phyloP scores from a whole-genome alignment of 64 coral and sea anemone species.

The Montipora foliosa region DNA sequence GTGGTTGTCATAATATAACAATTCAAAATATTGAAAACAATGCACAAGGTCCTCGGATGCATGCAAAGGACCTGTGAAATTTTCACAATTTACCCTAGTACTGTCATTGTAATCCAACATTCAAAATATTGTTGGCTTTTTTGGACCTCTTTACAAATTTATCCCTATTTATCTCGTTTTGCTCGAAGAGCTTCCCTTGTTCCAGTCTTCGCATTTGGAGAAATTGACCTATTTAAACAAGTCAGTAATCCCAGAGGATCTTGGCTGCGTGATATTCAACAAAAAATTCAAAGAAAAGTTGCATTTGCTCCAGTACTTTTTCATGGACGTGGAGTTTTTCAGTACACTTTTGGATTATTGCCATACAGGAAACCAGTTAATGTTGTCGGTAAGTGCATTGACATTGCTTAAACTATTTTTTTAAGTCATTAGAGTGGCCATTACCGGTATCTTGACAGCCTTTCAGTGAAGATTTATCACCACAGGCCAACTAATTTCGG shows the following conservation, averaged over 20 bases:
- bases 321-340: slow-evolving; percentile 94
- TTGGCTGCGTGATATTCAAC: slow-evolving; percentile 87
- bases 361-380: slow-evolving; percentile 92
- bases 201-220: slow-evolving; percentile 95
- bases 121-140: too few relatives aligned
- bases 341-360: slow-evolving; percentile 92
- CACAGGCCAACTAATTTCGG: too few relatives aligned
- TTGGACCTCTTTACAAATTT: too few relatives aligned
- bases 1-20: too few relatives aligned
- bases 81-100: too few relatives aligned
- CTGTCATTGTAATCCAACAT: too few relatives aligned
- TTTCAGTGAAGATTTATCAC: too few relatives aligned
- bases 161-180: background rate
- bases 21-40: too few relatives aligned
- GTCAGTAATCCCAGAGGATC: slow-evolving; percentile 95
- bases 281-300: slow-evolving; percentile 90
- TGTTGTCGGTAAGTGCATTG: slow-evolving; percentile 81
- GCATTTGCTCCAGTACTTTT: slow-evolving; percentile 93
- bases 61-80: too few relatives aligned
- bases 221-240: slow-evolving; percentile 97
- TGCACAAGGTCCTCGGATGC: too few relatives aligned
- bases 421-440: background rate
- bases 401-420: background rate
- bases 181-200: slow-evolving; percentile 83
- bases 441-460: background rate